Base-by-base conservation (phyloP, 2,888 invertebrate species). In the Leucophenga maculata region DNA sequence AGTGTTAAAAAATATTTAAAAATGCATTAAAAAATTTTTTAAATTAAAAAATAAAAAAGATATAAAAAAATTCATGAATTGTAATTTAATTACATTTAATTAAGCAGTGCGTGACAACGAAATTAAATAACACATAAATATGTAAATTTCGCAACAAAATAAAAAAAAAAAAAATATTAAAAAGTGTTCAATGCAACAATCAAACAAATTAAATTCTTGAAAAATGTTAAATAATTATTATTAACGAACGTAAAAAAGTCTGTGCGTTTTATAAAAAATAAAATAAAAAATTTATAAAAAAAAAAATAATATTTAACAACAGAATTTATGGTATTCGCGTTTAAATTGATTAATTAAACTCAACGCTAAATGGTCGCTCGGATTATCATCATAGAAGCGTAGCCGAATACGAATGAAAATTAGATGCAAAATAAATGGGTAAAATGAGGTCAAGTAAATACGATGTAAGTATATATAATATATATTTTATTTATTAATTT, bases 371-470 rank as follows among this genome's bases (percentile, higher is more conserved):
- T 87, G 86, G 80, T 86, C 84, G 86, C 83, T 82, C 82, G 83
- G 80, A 79, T 82, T 80, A 77, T 74, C 76, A 83, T 77, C 69
- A 77, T 78, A 77, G 78, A 74, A 87, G 85, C 87, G 86, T 88
- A 88, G 87, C 87, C 88, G 88, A 88, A 89, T 88, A 88, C 88
- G 87, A 87, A 87, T 86, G 86, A 80, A 85, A 86, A 83, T 84
- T 87, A 88, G 87, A 88, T 88, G 88, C 87, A 87, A 89, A 89
- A 89, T 89, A 89, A 89, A 88, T 88, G 88, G 88, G 89, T 89
- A 89, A 89, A 89, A 89, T 89, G 89, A 89, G 89, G 89, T 89
- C 89, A 89, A 89, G 88, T 89, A 89, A 88, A 89, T 89, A 89
- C 89, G 89, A 89, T 89, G 89, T 89, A 85, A 89, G 89, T 89